Base-by-base conservation (phyloP, 2,888 invertebrate genomes). In the Chloroclystis v-ata region DNA sequence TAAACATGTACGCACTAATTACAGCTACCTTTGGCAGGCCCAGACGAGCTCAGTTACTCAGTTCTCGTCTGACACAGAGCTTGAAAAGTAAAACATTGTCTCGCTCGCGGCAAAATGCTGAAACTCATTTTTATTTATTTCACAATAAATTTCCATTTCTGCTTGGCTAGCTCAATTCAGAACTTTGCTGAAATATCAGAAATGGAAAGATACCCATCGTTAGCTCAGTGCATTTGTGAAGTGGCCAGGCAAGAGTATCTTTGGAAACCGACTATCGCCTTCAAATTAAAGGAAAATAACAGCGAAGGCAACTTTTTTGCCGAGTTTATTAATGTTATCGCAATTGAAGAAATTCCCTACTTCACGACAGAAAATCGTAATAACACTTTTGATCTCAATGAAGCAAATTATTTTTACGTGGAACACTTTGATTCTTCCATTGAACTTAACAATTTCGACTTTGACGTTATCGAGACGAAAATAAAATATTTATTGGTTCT, bases 401-500 rank as follows among this genome's bases (percentile, higher is more conserved):
- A 52, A 1, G 41, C 37, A 8, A 40, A 60, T 28, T 53, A 55
- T 24, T 47, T 74, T 1, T 28, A 63, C 1, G 52, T 73, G 10
- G 42, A 58, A 11, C 60, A 61, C 47, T 62, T 71, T 7, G 48
- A 63, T 6, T 39, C 54, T 2, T 68, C 69, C 49, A 46, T 58
- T 4, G 41, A 47, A 0, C 26, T 70, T 1, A 26, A 26, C 2
- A 16, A 57, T 0, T 56, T 68, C 24, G 41, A 66, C 47, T 57
- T 52, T 16, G 44, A 47, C 7, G 41, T 20, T 3, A 43, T 67
- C 4, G 39, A 59, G 28, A 47, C 53, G 11, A 47, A 59, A 10
- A 56, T 65, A 1, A 72, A 63, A 60, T 65, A 71, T 53, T 54
- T 78, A 10, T 45, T 72, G 2, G 51, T 75, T 7, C 42, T 75